Conservation (phyloP, 2,113 vertebrate genomes). For the Cololabis saira region DNA sequence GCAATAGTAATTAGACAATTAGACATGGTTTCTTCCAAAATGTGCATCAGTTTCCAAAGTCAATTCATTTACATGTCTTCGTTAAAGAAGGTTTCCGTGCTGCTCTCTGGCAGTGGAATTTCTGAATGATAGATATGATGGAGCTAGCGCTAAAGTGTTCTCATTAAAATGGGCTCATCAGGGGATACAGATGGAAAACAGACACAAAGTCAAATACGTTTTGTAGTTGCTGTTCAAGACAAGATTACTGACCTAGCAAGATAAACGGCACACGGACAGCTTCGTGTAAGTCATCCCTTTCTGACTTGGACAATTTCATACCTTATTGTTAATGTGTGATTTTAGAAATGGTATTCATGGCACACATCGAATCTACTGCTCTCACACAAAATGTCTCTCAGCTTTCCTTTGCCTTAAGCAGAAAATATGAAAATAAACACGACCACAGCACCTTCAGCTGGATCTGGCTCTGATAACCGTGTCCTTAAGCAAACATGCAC, state of each 20-base stretch:
- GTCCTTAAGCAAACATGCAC: slow-evolving; percentile 39
- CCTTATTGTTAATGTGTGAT: not conserved
- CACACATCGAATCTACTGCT: not conserved
- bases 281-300: not conserved
- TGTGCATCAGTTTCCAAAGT: slow-evolving; percentile 14
- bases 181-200: slow-evolving; percentile 46
- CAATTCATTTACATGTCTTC: slow-evolving; percentile 44
- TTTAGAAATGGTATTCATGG: not conserved
- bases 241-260: slow-evolving; percentile 1
- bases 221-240: not conserved
- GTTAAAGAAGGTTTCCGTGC: slow-evolving; percentile 24
- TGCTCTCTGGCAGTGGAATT: slow-evolving; percentile 25
- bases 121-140: slow-evolving; percentile 49
- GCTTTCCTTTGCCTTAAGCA: slow-evolving; percentile 7
- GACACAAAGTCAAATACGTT: slow-evolving; percentile 8
- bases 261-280: slow-evolving; percentile 15
- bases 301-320: too few relatives aligned
- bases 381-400: slow-evolving; percentile 15
- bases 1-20: too few relatives aligned
- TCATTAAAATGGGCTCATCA: slow-evolving; percentile 4
- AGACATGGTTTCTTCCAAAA: slow-evolving; percentile 19
- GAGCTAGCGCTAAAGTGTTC: slow-evolving; percentile 29
- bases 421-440: not conserved
- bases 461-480: slow-evolving; percentile 36
- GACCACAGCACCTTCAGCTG: slow-evolving; percentile 3